A percentile compares a stretch with the other conserved stretches of the same genome.
These are phyloP conservation scores for Pseudonaja textilis DNA, from an alignment of 2,113 vertebrate species.

Conservation along the genomic window DNA sequence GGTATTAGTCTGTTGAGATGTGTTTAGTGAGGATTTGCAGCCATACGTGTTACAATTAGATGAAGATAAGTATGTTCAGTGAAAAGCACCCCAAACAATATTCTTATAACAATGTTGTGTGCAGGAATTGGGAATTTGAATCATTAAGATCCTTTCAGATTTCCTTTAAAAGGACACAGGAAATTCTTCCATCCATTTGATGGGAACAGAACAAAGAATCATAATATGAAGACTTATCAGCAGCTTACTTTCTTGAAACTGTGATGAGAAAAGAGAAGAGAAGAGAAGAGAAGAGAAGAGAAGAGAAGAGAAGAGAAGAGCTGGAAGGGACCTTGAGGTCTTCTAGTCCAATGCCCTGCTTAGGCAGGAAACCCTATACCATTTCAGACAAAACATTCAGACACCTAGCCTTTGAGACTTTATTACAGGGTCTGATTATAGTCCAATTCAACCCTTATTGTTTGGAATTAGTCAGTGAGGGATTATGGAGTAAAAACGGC, in stretches of 20 bases:
- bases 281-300: no score
- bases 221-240: background rate
- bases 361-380: no score
- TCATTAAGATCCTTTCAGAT: background rate
- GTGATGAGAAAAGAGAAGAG: background rate
- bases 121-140: background rate
- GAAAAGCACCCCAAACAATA: background rate
- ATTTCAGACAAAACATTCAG: no score
- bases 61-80: background rate
- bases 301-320: no score
- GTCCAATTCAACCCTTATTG: background rate
- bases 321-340: no score
- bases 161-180: background rate
- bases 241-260: background rate
- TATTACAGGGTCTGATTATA: background rate
- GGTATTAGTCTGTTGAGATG: background rate
- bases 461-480: background rate
- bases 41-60: slow-evolving; percentile 15
- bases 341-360: no score
- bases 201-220: background rate
- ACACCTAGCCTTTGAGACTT: background rate
- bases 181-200: background rate
- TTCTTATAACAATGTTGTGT: background rate
- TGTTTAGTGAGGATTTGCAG: background rate
- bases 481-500: background rate